phyloP scores from a whole-genome alignment of 2,888 invertebrate species.

The Lacanobia wlatinum region DNA sequence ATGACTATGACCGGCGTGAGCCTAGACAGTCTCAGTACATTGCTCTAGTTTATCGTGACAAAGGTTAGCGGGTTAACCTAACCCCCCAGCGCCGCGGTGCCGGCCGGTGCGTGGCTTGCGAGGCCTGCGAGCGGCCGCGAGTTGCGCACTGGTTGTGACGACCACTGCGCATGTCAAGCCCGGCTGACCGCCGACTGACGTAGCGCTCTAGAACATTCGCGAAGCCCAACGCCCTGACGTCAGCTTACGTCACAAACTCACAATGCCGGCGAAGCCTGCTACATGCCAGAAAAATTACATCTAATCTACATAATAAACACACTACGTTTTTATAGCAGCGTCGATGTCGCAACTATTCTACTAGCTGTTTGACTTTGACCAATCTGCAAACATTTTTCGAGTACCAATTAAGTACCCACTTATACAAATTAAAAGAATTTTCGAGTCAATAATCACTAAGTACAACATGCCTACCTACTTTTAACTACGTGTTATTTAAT shows the following conservation, averaged over 20 bases:
- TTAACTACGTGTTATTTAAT: not conserved
- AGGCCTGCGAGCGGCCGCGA: conserved; percentile 28
- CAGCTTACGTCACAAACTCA: conserved; percentile 80
- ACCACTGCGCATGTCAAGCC: conserved; percentile 65
- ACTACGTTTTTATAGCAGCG: conserved; percentile 23
- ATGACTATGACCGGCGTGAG: conserved; percentile 20
- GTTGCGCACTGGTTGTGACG: conserved; percentile 54
- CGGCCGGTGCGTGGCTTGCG: conserved; percentile 52
- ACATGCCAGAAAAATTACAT: conserved; percentile 46
- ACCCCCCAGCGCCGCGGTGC: conserved; percentile 39
- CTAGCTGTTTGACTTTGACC: conserved; percentile 35
- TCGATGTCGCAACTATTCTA: conserved; percentile 30
- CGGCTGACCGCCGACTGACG: conserved; percentile 67
- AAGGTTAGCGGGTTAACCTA: conserved; percentile 60
- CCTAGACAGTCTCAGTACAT: conserved; percentile 46
- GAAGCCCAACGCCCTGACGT: conserved; percentile 73
- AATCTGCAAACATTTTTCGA: conserved; percentile 23
- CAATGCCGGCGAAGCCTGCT: conserved; percentile 58
- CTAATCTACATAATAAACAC: conserved; percentile 58
- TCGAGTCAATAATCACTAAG: conserved; percentile 16
- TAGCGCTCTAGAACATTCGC: conserved; percentile 76
- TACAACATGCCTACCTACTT: not conserved
- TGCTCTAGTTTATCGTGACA: conserved; percentile 53
- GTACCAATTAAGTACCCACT: not conserved
- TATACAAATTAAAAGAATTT: conserved; percentile 19